phyloP scores from a whole-genome alignment of 2,797 vertebrate genomes.

The Spinus pinus region DNA sequence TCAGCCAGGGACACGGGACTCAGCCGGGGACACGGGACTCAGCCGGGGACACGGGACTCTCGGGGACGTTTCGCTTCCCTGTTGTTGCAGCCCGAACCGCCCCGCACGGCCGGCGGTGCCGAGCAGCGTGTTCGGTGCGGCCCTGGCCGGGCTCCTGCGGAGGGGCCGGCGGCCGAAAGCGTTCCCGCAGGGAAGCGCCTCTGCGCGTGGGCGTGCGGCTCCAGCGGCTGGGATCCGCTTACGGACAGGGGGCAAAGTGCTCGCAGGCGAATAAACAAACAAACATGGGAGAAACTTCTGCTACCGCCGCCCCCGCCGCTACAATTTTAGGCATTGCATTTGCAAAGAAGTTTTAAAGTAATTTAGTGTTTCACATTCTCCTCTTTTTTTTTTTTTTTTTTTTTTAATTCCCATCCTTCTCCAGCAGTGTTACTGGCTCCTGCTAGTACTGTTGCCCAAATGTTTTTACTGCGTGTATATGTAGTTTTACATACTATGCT shows the following conservation, averaged over 20 bases:
- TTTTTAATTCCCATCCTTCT: not conserved
- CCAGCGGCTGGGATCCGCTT: not conserved
- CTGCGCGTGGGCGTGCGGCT: not conserved
- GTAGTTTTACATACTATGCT: not conserved
- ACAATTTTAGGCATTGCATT: accelerated
- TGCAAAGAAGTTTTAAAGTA: not conserved
- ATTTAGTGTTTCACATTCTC: not conserved
- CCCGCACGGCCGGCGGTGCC: accelerated
- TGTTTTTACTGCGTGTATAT: not conserved
- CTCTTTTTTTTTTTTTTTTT: too few relatives aligned
- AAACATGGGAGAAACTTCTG: not conserved
- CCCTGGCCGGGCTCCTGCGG: not conserved
- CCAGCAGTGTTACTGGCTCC: not conserved
- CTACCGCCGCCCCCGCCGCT: not conserved
- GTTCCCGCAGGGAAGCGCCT: not conserved
- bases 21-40: not conserved
- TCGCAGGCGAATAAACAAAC: not conserved
- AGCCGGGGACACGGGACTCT: not conserved
- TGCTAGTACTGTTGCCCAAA: not conserved
- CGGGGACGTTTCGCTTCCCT: not conserved
- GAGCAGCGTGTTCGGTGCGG: accelerated
- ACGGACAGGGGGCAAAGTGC: not conserved
- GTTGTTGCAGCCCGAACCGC: not conserved
- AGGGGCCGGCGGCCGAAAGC: accelerated
- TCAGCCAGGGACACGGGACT: not conserved